Percentiles rank a stretch among this genome's conserved stretches.
These are phyloP conservation scores for Gnatocerus cornutus DNA, from an alignment of 2,888 invertebrate genomes.

Conservation along the genomic window DNA sequence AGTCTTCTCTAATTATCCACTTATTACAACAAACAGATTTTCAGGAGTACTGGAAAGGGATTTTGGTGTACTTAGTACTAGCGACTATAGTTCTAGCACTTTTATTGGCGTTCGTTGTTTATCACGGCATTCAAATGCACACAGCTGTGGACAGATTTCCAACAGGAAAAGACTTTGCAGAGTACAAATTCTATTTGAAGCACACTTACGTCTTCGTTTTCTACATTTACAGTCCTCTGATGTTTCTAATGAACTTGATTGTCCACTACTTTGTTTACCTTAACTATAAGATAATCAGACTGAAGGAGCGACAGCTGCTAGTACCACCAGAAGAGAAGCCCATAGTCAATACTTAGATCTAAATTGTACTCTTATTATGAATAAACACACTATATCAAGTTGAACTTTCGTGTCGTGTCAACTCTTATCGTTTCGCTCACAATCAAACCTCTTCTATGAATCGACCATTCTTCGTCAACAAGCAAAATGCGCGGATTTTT, in stretches of 20 bases:
- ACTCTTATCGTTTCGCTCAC: slow-evolving; percentile 1
- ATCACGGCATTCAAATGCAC: neutral
- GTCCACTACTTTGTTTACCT: neutral
- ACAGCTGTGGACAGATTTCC: neutral
- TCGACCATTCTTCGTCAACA: neutral
- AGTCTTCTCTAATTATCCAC: neutral
- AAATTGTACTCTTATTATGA: too few relatives aligned
- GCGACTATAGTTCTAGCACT: neutral
- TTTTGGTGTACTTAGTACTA: neutral
- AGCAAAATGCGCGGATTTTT: neutral
- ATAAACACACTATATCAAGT: neutral
- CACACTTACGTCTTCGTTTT: slow-evolving; percentile 21
- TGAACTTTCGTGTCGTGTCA: slow-evolving; percentile 1
- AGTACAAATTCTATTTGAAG: neutral
- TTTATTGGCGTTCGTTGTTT: neutral
- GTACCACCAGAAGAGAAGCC: too few relatives aligned
- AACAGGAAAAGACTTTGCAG: neutral
- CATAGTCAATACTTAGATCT: too few relatives aligned
- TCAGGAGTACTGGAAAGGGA: neutral
- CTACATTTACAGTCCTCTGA: neutral
- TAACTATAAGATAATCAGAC: neutral
- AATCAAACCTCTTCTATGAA: too few relatives aligned
- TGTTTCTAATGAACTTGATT: neutral
- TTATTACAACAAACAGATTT: too few relatives aligned
- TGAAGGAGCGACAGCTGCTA: neutral